Evolutionary conservation across 2,113 vertebrate species (phyloP).

Genomic region (Lepus europaeus): DNA sequence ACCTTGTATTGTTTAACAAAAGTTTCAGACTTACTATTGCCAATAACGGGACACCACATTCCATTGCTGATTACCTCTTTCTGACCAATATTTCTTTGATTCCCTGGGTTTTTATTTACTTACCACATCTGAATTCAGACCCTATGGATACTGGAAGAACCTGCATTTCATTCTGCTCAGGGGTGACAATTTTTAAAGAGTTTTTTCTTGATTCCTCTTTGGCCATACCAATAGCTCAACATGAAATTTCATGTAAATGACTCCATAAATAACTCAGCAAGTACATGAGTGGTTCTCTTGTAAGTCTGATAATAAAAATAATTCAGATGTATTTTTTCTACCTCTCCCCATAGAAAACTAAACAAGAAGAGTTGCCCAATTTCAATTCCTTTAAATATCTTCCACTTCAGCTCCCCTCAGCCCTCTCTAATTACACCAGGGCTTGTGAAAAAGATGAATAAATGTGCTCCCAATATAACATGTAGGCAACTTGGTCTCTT

Average conservation of each 20-base stretch:
- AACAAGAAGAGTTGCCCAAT: neutral
- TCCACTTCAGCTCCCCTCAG: neutral
- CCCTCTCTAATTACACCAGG: neutral
- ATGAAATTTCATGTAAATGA: neutral
- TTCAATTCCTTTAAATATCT: neutral
- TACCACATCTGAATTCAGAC: neutral
- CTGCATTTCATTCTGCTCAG: neutral
- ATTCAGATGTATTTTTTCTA: neutral
- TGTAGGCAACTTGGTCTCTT: neutral
- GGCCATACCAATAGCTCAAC: neutral
- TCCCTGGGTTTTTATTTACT: neutral
- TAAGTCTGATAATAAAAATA: neutral
- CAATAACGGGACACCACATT: neutral
- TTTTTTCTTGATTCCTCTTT: neutral
- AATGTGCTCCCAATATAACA: neutral
- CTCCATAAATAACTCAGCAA: neutral
- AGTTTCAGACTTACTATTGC: neutral
- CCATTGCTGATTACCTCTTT: neutral
- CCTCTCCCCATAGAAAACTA: neutral
- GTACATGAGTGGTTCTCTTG: neutral
- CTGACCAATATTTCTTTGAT: neutral
- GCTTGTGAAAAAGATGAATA: neutral
- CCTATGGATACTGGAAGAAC: neutral
- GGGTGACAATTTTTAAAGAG: neutral
- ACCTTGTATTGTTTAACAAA: neutral